Evolutionary conservation across 2,888 invertebrate species (phyloP), one percentile per base, ranked within the genome.

Genomic region (Shargacucullia verbasci): DNA sequence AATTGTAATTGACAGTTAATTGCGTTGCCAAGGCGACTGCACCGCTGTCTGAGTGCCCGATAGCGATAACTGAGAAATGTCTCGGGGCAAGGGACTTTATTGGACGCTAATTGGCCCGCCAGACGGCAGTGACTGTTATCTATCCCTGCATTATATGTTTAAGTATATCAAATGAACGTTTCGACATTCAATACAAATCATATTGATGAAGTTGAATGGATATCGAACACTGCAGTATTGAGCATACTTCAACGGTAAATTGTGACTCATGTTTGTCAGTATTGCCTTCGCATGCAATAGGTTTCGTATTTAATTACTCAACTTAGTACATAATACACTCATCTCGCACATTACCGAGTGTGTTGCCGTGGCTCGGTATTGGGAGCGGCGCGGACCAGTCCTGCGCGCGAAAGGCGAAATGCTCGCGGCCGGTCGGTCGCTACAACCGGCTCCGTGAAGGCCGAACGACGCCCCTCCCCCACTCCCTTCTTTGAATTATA

Each of bases 371-470:
- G 55, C 54, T 72, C 56, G 59, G 63, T 67, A 71, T 75, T 88
- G 89, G 89, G 89, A 88, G 86, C 89, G 89, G 87, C 84, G 82
- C 84, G 82, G 86, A 86, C 86, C 84, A 88, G 88, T 86, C 85
- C 80, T 78, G 82, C 81, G 83, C 89, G 88, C 91, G 93, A 93
- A 92, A 93, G 93, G 93, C 92, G 90, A 91, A 92, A 89, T 89
- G 88, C 84, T 87, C 83, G 87, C 87, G 88, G 85, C 85, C 85
- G 83, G 85, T 85, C 84, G 84, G 85, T 86, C 85, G 85, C 83
- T 77, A 88, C 90, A 93, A 94, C 94, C 94, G 94, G 94, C 91
- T 94, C 83, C 77, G 89, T 88, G 93, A 94, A 94, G 93, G 94
- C 92, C 94, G 91, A 78, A 74, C 78, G 70, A 77, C 86, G 82